Evolutionary conservation across 2,888 invertebrate species (phyloP).

Genomic region (Catocala nupta): DNA sequence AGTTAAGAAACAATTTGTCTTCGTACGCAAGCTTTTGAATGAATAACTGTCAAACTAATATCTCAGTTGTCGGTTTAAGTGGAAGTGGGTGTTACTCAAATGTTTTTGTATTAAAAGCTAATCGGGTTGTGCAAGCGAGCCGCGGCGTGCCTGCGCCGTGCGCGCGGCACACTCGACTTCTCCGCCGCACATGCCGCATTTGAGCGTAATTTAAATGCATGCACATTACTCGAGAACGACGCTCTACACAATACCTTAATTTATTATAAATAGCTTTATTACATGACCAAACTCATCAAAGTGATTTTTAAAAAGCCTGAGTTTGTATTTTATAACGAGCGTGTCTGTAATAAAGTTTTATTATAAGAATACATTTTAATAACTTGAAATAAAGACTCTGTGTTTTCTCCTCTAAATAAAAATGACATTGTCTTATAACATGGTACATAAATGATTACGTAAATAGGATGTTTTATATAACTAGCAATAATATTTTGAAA

Average conservation of each 20-base stretch:
- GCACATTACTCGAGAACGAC: constrained; percentile 70
- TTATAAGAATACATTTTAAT: not conserved
- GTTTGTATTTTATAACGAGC: constrained; percentile 21
- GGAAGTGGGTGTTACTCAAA: constrained; percentile 18
- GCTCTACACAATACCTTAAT: constrained; percentile 70
- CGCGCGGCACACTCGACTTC: constrained; percentile 23
- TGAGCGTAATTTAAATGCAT: constrained; percentile 81
- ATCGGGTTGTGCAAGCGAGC: not conserved
- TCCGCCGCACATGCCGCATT: constrained; percentile 65
- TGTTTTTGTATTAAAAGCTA: constrained; percentile 43
- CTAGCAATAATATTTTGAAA: too few relatives aligned
- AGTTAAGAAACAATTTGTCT: too few relatives aligned
- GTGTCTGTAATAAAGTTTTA: constrained; percentile 6
- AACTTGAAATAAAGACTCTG: not conserved
- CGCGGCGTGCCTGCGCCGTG: constrained; percentile 32
- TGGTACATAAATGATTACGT: too few relatives aligned
- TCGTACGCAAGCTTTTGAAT: too few relatives aligned
- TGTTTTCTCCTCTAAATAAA: too few relatives aligned
- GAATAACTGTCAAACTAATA: constrained; percentile 12
- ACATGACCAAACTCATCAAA: constrained; percentile 52
- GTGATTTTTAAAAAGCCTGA: constrained; percentile 37
- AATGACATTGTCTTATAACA: too few relatives aligned
- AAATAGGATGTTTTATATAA: too few relatives aligned
- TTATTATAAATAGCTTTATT: constrained; percentile 75
- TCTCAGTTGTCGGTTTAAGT: constrained; percentile 12